Base-by-base conservation (phyloP, 1,140 invertebrate genomes). In the Forficula auricularia region DNA sequence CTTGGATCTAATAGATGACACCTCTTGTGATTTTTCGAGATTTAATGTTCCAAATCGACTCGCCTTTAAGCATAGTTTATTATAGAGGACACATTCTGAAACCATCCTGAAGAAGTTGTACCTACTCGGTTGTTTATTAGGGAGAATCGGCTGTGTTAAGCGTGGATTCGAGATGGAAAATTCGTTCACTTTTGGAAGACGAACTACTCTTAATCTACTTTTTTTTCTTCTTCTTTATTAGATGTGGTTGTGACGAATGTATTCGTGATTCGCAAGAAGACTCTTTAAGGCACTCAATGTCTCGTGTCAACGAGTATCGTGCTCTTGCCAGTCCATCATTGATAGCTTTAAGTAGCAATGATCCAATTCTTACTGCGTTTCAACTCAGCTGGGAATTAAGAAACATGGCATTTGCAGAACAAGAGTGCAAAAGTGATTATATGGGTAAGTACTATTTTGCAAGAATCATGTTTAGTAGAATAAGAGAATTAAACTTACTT, bases 261-360 rank as follows among this genome's bases (percentile, higher is more conserved):
- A 68, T 86, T 8, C 65, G 67, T 19, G 62, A 74, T 4, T 75
- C 76, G 1, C 67, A 71, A 32, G 77, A 81, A 51, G 68, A 79
- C 56, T 85, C 82, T 12, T 64, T 95, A 15, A 70, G 85, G 13
- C 78, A 90, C 52, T 95, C 89, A 0, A 67, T 85, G 22, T 85
- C 85, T 0, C 71, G 90, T 32, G 80, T 96, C 10, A 92, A 94
- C 55, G 85, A 90, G 44, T 96, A 94, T 61, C 72, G 77, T 48
- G 91, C 90, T 0, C 60, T 97, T 14, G 80, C 89, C 1, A 90
- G 84, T 57, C 89, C 91, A 1, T 88, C 85, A 20, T 69, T 89
- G 34, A 89, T 92, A 47, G 81, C 82, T 1, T 58, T 91, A 3
- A 87, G 83, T 37, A 85, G 82, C 0, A 72, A 68, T 20, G 86